Conservation (phyloP, 2,113 vertebrate genomes). For the Cranoglanis bouderius region DNA sequence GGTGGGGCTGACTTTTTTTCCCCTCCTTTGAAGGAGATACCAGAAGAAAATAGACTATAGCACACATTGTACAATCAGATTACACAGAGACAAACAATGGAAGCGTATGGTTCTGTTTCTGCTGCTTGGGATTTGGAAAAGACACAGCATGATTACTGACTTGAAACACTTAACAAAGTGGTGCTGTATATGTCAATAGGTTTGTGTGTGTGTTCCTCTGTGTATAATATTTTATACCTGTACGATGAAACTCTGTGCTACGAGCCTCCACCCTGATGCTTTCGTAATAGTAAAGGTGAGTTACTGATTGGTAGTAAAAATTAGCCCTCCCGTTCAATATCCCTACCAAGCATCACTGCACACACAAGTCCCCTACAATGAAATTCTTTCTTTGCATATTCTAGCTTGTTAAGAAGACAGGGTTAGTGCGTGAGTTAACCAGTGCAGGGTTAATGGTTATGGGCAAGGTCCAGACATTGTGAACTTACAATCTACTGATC, state of each 20-base stretch:
- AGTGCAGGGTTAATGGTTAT: too few species aligned
- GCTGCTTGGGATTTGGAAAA: neutral
- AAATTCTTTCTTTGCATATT: too few species aligned
- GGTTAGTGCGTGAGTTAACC: too few species aligned
- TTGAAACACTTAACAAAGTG: neutral
- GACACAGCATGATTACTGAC: too few species aligned
- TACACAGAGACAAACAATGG: neutral
- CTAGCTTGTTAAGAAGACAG: too few species aligned
- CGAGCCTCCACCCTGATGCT: neutral
- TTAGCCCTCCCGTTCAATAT: too few species aligned
- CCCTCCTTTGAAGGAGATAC: neutral
- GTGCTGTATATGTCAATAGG: too few species aligned
- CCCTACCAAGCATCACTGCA: too few species aligned
- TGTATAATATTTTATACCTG: neutral
- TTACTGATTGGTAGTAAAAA: too few species aligned
- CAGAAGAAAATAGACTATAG: neutral
- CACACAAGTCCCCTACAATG: too few species aligned
- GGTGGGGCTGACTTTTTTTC: neutral
- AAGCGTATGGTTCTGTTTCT: neutral
- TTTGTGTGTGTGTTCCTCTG: neutral
- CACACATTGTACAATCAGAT: neutral
- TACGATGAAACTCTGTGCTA: neutral
- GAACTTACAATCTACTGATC: neutral
- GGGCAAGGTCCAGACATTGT: too few species aligned
- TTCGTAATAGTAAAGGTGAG: neutral